Conservation (phyloP, 2,113 vertebrate genomes). For the Vulpes ferrilata region DNA sequence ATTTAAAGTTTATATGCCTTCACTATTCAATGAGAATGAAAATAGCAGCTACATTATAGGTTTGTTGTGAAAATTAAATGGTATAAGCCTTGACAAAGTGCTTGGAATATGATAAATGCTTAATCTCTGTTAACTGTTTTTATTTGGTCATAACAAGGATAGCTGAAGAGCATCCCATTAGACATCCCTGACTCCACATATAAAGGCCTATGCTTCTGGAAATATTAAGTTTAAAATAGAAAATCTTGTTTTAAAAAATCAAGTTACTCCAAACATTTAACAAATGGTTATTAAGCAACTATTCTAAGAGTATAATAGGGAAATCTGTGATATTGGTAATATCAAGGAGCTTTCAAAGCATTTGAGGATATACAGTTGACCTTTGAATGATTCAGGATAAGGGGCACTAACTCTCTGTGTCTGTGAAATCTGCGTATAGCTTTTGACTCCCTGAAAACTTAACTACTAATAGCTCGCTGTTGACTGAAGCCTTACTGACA, state of each 20-base stretch:
- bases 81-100: not conserved
- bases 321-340: not conserved
- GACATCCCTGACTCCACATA: not conserved
- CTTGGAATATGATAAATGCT: not conserved
- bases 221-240: conserved; percentile 39
- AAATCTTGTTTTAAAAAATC: not conserved
- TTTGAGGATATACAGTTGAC: not conserved
- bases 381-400: not conserved
- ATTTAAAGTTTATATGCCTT: not conserved
- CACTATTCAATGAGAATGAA: not conserved
- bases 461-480: not conserved
- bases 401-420: not conserved
- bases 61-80: conserved; percentile 39
- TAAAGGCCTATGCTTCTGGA: not conserved
- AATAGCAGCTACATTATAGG: not conserved
- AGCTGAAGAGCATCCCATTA: not conserved
- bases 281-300: not conserved
- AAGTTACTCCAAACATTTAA: not conserved
- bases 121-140: not conserved
- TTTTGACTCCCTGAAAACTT: not conserved
- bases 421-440: not conserved
- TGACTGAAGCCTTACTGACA: not conserved
- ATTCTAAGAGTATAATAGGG: not conserved
- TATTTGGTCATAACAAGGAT: not conserved
- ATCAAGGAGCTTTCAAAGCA: not conserved